Evolutionary conservation across 2,797 vertebrate genomes (phyloP).

Genomic region (Streptopelia turtur): DNA sequence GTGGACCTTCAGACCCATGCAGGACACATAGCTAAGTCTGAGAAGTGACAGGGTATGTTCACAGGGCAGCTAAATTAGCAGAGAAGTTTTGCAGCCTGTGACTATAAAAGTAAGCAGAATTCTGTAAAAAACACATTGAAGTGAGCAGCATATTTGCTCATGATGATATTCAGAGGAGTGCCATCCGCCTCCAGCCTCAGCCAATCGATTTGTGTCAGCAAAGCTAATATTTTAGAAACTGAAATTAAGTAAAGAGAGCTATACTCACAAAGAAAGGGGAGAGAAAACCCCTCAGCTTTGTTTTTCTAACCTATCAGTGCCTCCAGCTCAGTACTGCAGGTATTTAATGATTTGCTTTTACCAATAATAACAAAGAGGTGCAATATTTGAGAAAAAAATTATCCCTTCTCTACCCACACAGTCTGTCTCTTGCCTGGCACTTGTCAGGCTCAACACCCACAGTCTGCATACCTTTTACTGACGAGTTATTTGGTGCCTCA

Average conservation of each 20-base stretch:
- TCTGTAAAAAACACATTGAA: not conserved
- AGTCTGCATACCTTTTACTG: not conserved
- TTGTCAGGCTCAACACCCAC: not conserved
- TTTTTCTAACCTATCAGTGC: not conserved
- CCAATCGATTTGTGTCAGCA: not conserved
- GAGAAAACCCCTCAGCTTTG: rapidly evolving
- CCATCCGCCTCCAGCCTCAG: not conserved
- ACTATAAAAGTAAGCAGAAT: not conserved
- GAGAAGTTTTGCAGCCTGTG: not conserved
- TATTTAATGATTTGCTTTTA: slow-evolving; percentile 7
- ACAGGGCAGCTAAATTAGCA: not conserved
- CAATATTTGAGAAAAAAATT: not conserved
- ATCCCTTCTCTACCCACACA: not conserved
- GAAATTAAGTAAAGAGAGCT: not conserved
- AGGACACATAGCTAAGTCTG: not conserved
- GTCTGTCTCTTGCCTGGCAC: not conserved
- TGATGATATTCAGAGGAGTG: not conserved
- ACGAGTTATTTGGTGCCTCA: not conserved
- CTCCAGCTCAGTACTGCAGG: not conserved
- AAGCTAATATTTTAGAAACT: not conserved
- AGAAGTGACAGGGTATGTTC: not conserved
- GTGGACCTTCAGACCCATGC: not conserved
- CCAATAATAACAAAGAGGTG: slow-evolving; percentile 10
- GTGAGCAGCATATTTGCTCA: not conserved
- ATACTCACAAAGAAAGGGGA: not conserved